A percentile compares a stretch with the other conserved stretches of the same genome.
Conservation (phyloP, 2,888 invertebrate species). For the Thysanoteuthis rhombus region DNA sequence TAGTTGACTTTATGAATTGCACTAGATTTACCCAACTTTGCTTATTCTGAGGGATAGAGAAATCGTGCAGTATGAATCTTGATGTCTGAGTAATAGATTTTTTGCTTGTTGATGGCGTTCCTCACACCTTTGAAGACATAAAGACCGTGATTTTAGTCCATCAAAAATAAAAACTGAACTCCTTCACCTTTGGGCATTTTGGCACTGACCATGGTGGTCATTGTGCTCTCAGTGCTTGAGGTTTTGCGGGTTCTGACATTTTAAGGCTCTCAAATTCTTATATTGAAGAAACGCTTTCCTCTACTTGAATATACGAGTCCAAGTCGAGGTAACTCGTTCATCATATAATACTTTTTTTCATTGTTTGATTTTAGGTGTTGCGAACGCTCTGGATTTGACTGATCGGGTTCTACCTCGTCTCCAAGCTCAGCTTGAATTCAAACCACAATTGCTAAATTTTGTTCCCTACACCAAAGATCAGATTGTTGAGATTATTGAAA, state of each 20-base stretch:
- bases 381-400: slow-evolving; percentile 94
- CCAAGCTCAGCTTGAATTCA: slow-evolving; percentile 75
- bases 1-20: too few relatives aligned
- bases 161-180: slow-evolving; percentile 29
- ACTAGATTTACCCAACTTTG: too few relatives aligned
- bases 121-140: not conserved
- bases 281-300: too few relatives aligned
- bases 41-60: too few relatives aligned
- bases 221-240: not conserved
- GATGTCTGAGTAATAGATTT: too few relatives aligned
- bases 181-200: not conserved
- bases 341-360: not conserved
- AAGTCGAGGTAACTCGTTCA: too few relatives aligned
- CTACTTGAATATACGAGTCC: too few relatives aligned
- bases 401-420: slow-evolving; percentile 88
- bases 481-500: slow-evolving; percentile 85
- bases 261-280: not conserved
- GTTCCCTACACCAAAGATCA: slow-evolving; percentile 90
- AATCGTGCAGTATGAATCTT: too few relatives aligned
- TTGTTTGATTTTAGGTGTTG: slow-evolving; percentile 72
- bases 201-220: not conserved
- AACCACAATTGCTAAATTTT: slow-evolving; percentile 81
- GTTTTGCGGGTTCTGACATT: not conserved
- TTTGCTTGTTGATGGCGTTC: slow-evolving; percentile 18
- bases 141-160: slow-evolving; percentile 28